Conservation (phyloP, 2,113 vertebrate genomes). For the Rhombomys opimus region DNA sequence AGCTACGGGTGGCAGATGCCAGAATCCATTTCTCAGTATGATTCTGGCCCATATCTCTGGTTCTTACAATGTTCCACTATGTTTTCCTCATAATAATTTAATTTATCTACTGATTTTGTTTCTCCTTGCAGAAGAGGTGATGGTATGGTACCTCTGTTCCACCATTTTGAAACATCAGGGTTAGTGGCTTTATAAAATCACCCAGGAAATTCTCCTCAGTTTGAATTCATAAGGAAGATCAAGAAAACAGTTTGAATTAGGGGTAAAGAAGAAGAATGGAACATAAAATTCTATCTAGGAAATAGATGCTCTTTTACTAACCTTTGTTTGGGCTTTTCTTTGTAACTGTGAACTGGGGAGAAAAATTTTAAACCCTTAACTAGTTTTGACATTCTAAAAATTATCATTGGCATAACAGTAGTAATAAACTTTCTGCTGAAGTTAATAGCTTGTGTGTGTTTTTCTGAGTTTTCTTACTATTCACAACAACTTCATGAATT, state of each 20-base stretch:
- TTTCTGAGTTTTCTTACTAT: neutral
- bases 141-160: too few species aligned
- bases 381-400: conserved; percentile 25
- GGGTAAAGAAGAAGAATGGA: neutral
- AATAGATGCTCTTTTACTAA: conserved; percentile 31
- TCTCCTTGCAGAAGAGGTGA: neutral
- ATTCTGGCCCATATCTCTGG: neutral
- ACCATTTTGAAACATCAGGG: neutral
- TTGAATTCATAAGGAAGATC: conserved; percentile 41
- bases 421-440: neutral
- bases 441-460: neutral
- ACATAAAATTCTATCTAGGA: neutral
- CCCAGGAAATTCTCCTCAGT: conserved; percentile 2
- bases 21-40: neutral
- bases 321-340: neutral
- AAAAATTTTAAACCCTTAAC: neutral
- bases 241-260: neutral
- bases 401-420: conserved; percentile 14
- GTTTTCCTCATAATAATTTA: neutral
- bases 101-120: neutral
- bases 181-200: neutral
- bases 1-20: neutral
- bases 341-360: neutral
- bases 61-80: neutral
- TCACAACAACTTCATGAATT: conserved; percentile 33